phyloP scores from a whole-genome alignment of 2,888 invertebrate genomes.

The Cyclophora punctaria region DNA sequence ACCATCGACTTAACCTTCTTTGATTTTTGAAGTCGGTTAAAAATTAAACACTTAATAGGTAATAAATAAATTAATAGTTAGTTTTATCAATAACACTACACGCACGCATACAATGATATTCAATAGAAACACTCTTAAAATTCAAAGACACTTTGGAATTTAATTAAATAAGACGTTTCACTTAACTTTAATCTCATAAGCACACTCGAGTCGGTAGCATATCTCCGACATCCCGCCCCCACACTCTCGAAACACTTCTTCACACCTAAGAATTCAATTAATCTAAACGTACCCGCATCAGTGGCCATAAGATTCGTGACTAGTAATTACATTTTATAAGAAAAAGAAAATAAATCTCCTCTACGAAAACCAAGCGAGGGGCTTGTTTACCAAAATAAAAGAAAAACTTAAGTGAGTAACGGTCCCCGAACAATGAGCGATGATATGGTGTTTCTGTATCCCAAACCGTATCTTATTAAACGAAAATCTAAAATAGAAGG shows the following conservation, averaged over 20 bases:
- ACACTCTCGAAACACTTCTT: conserved; percentile 42
- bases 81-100: no score
- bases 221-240: conserved; percentile 38
- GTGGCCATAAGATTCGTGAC: conserved; percentile 58
- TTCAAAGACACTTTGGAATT: no score
- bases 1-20: no score
- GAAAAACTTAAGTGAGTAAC: conserved; percentile 39
- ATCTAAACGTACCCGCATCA: conserved; percentile 52
- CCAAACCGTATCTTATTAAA: conserved; percentile 21
- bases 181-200: conserved; percentile 13
- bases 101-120: no score
- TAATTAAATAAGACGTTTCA: conserved; percentile 21
- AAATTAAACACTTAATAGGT: no score
- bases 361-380: conserved; percentile 19
- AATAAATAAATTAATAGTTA: no score
- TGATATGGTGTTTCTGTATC: conserved; percentile 39
- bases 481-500: conserved; percentile 20
- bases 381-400: conserved; percentile 38
- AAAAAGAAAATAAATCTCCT: conserved; percentile 39
- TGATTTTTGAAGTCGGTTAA: no score
- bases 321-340: conserved; percentile 62
- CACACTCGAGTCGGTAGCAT: conserved; percentile 13
- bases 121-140: no score
- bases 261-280: conserved; percentile 73
- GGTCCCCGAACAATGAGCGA: conserved; percentile 47